A percentile compares a stretch with the other conserved stretches of the same genome.
Evolutionary conservation across 2,888 invertebrate species (phyloP).

Genomic region (Apodemia mormo): DNA sequence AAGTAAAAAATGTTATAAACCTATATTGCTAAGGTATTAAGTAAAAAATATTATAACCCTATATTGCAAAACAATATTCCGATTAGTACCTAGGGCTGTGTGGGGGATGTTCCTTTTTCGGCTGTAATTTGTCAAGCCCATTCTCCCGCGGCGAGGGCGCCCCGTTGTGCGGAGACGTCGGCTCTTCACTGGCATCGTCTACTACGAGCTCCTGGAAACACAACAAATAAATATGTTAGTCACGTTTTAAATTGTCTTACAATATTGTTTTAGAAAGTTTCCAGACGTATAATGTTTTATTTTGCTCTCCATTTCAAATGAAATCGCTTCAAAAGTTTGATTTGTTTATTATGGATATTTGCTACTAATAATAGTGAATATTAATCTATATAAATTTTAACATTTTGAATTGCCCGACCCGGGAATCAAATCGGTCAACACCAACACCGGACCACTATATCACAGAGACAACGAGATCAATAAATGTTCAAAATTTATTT

Average conservation of each 20-base stretch:
- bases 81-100: constrained; percentile 82
- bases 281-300: not conserved
- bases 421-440: too few species aligned
- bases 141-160: constrained; percentile 95
- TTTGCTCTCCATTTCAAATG: not conserved
- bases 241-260: constrained; percentile 6
- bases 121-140: constrained; percentile 89
- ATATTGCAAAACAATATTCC: constrained; percentile 1
- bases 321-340: not conserved
- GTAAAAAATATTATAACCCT: not conserved
- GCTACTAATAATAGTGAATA: too few species aligned
- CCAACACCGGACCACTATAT: too few species aligned
- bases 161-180: constrained; percentile 91
- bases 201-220: constrained; percentile 95
- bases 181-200: constrained; percentile 96
- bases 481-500: too few species aligned
- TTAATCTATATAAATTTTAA: too few species aligned
- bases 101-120: constrained; percentile 89
- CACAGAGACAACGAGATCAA: too few species aligned
- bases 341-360: not conserved
- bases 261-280: constrained; percentile 12
- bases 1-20: too few species aligned
- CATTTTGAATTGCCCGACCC: too few species aligned
- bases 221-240: constrained; percentile 8
- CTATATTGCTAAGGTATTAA: not conserved